Evolutionary conservation across 2,113 vertebrate genomes (phyloP), one percentile per base, ranked within the genome.

Genomic region (Beaufortia kweichowensis): DNA sequence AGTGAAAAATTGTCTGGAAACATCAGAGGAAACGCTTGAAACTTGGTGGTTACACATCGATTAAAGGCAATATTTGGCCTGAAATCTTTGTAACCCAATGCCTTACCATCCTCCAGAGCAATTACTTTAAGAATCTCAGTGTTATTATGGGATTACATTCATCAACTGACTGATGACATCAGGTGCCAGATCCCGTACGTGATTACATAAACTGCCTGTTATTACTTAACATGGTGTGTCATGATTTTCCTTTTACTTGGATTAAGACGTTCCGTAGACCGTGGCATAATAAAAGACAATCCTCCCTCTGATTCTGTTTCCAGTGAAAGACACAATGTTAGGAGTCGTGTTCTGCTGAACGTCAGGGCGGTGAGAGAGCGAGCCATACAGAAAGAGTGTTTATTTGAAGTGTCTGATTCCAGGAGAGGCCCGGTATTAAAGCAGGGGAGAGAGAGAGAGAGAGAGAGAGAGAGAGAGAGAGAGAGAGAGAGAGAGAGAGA

Each of bases 361-460:
- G 8, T 29, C 41, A 8, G 26, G 29, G 46, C 31, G 28, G 9
- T 31, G 28, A n/a, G 28, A 68, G 43, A 68, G 26, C 21, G 65
- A 3, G 31, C 67, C 35, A n/a, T 65, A 48, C 9, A 14, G 55
- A 63, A 17, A 60, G 15, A 33, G 15, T 21, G 33, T 65, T 64
- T 56, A 46, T 24, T 64, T 65, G 0, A 65, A 55, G 29, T 48
- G n/a, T 59, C 39, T 73, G 64, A 68, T 31, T 46, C 55, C 75
- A 67, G 63, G 35, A 66, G 68, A 6, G 50, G n/a, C 55, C 29
- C 39, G 19, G 24, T 67, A 24, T 74, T 66, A 43, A 62, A 6
- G 31, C 21, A 71, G 26, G 35, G 28, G 11, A 19, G 59, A 57
- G 53, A 73, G 60, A 74, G 17, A n/a, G n/a, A n/a, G n/a, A n/a